These are phyloP conservation scores for Anas platyrhynchos DNA, from an alignment of 2,113 vertebrate species.

Conservation along the genomic window DNA sequence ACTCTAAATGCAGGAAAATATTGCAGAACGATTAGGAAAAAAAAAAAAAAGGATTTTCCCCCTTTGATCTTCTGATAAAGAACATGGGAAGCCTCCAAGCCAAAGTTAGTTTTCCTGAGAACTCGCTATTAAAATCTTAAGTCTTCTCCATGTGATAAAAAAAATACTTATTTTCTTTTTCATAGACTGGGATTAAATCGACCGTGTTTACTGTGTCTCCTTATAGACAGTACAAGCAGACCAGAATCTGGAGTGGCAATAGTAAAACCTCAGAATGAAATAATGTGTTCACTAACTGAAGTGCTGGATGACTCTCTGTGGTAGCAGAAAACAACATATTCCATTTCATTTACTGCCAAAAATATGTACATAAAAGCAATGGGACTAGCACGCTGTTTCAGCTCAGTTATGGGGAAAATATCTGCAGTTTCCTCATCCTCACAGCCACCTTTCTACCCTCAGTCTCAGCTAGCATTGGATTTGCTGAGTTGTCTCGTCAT, in stretches of 20 bases:
- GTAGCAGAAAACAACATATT: slow-evolving; percentile 57
- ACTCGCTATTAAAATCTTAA: slow-evolving; percentile 43
- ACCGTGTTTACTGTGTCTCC: slow-evolving; percentile 14
- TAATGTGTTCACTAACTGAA: slow-evolving; percentile 41
- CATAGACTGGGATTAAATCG: background rate
- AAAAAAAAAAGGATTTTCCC: background rate
- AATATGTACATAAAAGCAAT: slow-evolving; percentile 50
- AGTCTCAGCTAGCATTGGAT: background rate
- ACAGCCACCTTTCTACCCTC: background rate
- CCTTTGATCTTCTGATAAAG: background rate
- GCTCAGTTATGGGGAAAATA: background rate
- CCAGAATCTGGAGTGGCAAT: slow-evolving; percentile 24
- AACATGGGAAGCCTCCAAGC: background rate
- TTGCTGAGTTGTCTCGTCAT: background rate
- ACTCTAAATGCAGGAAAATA: background rate
- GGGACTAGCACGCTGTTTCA: slow-evolving; percentile 14
- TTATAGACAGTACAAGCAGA: background rate
- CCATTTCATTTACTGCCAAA: slow-evolving; percentile 48
- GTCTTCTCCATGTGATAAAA: slow-evolving; percentile 36
- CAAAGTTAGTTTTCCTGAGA: slow-evolving; percentile 17
- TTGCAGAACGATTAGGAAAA: background rate
- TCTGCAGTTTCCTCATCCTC: background rate
- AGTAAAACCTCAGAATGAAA: slow-evolving; percentile 56
- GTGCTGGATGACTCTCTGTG: slow-evolving; percentile 43
- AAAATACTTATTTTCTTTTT: slow-evolving; percentile 19